These are phyloP conservation scores for Lasiurus cinereus DNA, from an alignment of 2,113 vertebrate species.

Conservation along the genomic window DNA sequence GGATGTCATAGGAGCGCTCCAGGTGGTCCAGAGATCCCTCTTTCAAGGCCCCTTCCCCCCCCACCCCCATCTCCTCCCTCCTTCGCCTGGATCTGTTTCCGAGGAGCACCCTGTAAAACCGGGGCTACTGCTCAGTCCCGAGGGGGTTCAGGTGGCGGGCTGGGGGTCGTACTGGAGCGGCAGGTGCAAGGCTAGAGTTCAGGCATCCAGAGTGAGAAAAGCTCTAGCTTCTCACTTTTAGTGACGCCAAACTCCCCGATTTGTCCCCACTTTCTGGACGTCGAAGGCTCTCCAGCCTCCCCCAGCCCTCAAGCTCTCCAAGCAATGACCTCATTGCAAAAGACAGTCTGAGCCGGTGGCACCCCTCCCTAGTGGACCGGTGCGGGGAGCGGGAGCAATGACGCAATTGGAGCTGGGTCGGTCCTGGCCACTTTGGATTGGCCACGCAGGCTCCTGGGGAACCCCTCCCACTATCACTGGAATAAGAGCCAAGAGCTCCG, in stretches of 20 bases:
- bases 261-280: neutral
- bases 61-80: too few species aligned
- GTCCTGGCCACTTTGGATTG: constrained; percentile 78
- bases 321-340: constrained; percentile 67
- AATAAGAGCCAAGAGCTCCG: constrained; percentile 68
- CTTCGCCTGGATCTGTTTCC: neutral
- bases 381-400: neutral
- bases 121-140: neutral
- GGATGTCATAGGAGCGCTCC: neutral
- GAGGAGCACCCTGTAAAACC: neutral
- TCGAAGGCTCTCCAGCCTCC: neutral
- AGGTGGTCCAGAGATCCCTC: neutral
- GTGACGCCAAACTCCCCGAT: neutral
- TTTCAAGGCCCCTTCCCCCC: neutral
- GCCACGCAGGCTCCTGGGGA: neutral
- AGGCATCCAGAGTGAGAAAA: neutral
- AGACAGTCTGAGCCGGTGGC: neutral
- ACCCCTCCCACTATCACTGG: constrained; percentile 1
- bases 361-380: neutral
- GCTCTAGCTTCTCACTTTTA: neutral
- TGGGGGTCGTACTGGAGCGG: neutral
- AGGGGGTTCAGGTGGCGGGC: neutral
- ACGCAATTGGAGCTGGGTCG: constrained; percentile 70
- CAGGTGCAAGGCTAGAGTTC: neutral
- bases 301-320: neutral